A percentile compares a stretch with the other conserved stretches of the same genome.
Conservation (phyloP, 2,797 vertebrate species). For the Dryobates pubescens region DNA sequence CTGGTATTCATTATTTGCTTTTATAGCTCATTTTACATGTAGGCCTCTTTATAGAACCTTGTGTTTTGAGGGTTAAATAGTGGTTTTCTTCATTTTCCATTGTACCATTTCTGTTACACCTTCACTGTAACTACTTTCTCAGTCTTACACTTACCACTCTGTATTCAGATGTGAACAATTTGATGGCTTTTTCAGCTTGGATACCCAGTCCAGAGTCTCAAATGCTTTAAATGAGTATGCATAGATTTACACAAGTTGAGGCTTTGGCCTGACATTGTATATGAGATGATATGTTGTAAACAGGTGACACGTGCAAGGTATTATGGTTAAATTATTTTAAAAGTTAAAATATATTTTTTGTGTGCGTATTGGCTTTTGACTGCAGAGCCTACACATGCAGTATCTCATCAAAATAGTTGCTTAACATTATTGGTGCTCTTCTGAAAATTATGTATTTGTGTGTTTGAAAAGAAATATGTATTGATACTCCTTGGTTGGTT, state of each 20-base stretch:
- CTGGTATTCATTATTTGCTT: conserved; percentile 35
- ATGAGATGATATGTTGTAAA: conserved; percentile 72
- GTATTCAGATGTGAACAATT: conserved; percentile 67
- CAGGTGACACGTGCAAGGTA: conserved; percentile 70
- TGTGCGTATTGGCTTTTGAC: conserved; percentile 79
- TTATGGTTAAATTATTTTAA: conserved; percentile 83
- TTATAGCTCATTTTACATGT: conserved; percentile 66
- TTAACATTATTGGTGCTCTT: conserved; percentile 71
- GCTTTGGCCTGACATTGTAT: conserved; percentile 46
- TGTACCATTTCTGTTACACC: conserved; percentile 55
- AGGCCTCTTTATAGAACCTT: conserved; percentile 62
- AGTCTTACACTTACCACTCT: conserved; percentile 54
- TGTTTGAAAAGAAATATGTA: conserved; percentile 67
- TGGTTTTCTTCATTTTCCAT: conserved; percentile 62
- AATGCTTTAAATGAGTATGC: conserved; percentile 43
- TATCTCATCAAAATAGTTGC: conserved; percentile 71
- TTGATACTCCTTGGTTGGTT: conserved; percentile 46
- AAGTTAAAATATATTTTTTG: conserved; percentile 82
- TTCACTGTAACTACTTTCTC: conserved; percentile 44
- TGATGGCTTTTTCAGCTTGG: conserved; percentile 68
- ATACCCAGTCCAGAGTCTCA: conserved; percentile 23
- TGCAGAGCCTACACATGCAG: conserved; percentile 74
- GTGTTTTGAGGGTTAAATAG: conserved; percentile 35
- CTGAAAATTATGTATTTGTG: conserved; percentile 75
- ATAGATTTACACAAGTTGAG: conserved; percentile 27